phyloP scores from a whole-genome alignment of 1,140 invertebrate genomes.

The Penaeus chinensis region DNA sequence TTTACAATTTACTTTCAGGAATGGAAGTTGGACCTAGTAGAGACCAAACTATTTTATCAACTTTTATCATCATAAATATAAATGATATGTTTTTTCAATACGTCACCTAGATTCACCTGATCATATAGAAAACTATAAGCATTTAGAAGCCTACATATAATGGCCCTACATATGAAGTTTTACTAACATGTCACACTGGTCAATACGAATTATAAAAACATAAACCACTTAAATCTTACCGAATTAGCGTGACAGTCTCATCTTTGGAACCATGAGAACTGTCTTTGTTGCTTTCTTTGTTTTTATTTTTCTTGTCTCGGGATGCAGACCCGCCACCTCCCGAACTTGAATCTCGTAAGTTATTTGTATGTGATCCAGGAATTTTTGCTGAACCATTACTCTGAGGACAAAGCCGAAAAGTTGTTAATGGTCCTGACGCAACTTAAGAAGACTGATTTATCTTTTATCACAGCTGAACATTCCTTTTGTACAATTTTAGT shows the following conservation, averaged over 20 bases:
- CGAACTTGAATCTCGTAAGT: constrained; percentile 14
- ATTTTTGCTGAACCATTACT: constrained; percentile 49
- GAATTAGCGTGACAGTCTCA: constrained; percentile 60
- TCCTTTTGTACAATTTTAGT: no score
- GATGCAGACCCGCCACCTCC: constrained; percentile 13
- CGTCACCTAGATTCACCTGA: no score
- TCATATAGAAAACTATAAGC: no score
- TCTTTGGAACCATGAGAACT: constrained; percentile 55
- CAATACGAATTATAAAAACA: background rate
- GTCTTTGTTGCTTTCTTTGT: constrained; percentile 59
- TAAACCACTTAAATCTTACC: constrained; percentile 19
- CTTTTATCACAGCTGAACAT: no score
- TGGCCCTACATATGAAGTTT: no score
- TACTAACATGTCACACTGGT: background rate
- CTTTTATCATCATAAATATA: no score
- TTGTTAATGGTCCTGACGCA: background rate
- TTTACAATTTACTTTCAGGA: no score
- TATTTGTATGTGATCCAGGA: constrained; percentile 36
- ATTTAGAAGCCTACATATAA: no score
- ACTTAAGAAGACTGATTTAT: no score
- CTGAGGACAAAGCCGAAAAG: background rate
- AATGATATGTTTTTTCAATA: no score
- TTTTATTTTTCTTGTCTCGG: constrained; percentile 62
- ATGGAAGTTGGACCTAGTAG: no score
- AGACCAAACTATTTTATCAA: no score